Evolutionary conservation across 2,797 vertebrate genomes (phyloP).

Genomic region (Rhincodon typus): DNA sequence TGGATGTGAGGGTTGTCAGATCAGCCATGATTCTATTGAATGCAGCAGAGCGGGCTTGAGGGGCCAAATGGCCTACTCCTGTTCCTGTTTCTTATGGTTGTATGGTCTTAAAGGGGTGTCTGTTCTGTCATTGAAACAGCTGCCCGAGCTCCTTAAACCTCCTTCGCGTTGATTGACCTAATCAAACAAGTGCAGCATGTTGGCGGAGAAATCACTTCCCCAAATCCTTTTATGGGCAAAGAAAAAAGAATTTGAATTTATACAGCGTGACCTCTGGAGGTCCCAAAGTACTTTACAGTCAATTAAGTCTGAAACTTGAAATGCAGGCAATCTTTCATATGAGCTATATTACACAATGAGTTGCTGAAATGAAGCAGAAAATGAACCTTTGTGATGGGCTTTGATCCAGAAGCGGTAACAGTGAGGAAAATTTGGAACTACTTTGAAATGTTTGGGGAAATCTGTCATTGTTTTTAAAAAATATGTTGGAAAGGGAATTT

Average conservation of each 20-base stretch:
- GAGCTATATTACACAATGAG: background rate
- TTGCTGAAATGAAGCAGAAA: background rate
- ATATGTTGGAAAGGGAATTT: background rate
- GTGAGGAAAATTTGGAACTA: background rate
- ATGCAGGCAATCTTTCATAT: background rate
- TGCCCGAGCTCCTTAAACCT: background rate
- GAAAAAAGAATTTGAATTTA: background rate
- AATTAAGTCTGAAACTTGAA: background rate
- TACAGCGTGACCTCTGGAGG: background rate
- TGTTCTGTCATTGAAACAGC: background rate
- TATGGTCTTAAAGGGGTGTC: too few relatives aligned
- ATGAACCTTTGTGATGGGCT: background rate
- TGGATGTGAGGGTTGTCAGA: too few relatives aligned
- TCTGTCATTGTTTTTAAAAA: too few relatives aligned
- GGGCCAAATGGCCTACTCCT: too few relatives aligned
- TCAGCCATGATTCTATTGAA: too few relatives aligned
- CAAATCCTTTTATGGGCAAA: background rate
- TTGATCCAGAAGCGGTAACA: background rate
- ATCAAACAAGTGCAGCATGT: background rate
- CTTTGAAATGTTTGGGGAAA: background rate
- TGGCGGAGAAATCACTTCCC: background rate
- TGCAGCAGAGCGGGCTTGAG: too few relatives aligned
- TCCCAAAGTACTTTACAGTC: background rate
- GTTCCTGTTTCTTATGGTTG: too few relatives aligned
- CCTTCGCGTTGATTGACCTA: background rate